Percentiles rank a stretch among this genome's conserved stretches.
Evolutionary conservation across 2,888 invertebrate species (phyloP).

Genomic region (Argynnis bischoffii): DNA sequence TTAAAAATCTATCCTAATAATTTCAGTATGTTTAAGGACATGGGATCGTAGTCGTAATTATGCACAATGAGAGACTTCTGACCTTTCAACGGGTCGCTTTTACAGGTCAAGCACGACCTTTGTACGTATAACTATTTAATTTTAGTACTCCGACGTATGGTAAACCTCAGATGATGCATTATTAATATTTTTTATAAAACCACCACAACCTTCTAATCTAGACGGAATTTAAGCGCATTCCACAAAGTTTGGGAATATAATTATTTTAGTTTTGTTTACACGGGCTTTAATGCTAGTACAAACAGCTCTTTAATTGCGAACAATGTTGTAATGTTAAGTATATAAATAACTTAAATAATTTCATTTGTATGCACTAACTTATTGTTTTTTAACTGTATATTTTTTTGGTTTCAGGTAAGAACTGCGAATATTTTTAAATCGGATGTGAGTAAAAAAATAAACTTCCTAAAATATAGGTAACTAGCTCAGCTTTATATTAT

Average conservation of each 20-base stretch:
- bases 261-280: constrained; percentile 25
- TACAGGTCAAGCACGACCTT: constrained; percentile 62
- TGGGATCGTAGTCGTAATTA: constrained; percentile 44
- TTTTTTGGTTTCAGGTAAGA: constrained; percentile 29
- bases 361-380: neutral
- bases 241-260: constrained; percentile 23
- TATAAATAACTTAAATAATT: neutral
- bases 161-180: constrained; percentile 61
- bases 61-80: constrained; percentile 58
- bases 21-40: constrained; percentile 17
- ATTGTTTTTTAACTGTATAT: neutral
- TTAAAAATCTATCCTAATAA: constrained; percentile 10
- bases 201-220: constrained; percentile 36
- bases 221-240: constrained; percentile 35
- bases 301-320: neutral
- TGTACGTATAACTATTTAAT: constrained; percentile 39
- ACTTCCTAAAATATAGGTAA: no score
- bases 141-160: constrained; percentile 46
- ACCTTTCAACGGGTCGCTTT: constrained; percentile 60
- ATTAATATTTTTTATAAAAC: constrained; percentile 58
- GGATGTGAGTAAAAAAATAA: neutral
- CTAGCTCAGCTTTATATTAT: no score
- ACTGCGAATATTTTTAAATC: neutral
- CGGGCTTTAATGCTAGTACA: neutral
- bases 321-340: neutral